Evolutionary conservation across 2,113 vertebrate species (phyloP), one percentile per base, ranked within the genome.

Genomic region (Hyaena hyaena): DNA sequence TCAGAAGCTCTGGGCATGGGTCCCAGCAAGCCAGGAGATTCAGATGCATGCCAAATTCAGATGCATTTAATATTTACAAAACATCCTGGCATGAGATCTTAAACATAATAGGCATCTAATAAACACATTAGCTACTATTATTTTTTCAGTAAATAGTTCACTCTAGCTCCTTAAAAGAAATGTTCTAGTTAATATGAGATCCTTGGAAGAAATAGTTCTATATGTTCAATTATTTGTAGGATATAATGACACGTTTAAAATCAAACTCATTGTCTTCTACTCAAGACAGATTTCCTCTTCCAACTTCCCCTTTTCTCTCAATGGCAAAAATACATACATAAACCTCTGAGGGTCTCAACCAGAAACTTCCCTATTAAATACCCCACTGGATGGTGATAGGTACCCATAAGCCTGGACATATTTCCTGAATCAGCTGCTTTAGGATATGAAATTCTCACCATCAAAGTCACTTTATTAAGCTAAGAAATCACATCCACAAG

Each of bases 211-310:
- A 90, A 39, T 53, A 80, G 50, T 55, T 39, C 45, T 86, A 3
- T 88, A 21, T 87, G 74, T 93, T 96, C 28, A 69, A 31, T 93
- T 95, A 88, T 90, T 97, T 58, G 80, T n/a, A 92, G 48, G 12
- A 33, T 55, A 48, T 76, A 93, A 92, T 74, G 48, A 58, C 45
- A 65, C 86, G 10, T 69, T 84, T 85, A 88, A 92, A 71, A 74
- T 94, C 45, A 92, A 96, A 92, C 10, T 92, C 28, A 96, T n/a
- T 94, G 55, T n/a, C 71, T 97, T 95, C 81, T 83, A 73, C 63
- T 1, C 24, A 71, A 93, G 96, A 58, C 66, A 92, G 26, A 66
- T 35, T 71, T 61, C 11, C 39, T 94, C 58, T 61, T 55, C 15
- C 33, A 88, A 58, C 4, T 58, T 91, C 11, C 17, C 24, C 19